These are phyloP conservation scores for Cranoglanis bouderius DNA, from an alignment of 2,113 vertebrate species.

Conservation along the genomic window DNA sequence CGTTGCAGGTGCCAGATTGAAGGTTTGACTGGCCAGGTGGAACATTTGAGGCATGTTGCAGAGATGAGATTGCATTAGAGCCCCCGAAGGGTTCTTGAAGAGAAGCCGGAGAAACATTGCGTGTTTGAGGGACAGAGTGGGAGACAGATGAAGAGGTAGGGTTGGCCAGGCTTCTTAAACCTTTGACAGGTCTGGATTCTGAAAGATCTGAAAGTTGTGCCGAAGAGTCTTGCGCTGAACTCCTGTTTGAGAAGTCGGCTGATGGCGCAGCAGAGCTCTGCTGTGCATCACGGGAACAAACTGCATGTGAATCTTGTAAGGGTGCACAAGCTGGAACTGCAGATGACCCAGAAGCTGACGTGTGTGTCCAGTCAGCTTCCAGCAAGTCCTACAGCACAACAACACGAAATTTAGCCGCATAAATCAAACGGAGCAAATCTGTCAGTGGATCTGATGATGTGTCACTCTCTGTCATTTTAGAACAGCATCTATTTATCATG, in stretches of 20 bases:
- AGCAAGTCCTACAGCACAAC: constrained; percentile 68
- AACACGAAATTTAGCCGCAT: constrained; percentile 29
- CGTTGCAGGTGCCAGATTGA: background rate
- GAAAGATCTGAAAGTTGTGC: background rate
- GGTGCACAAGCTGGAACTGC: constrained; percentile 52
- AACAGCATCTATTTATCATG: background rate
- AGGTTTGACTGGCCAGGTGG: background rate
- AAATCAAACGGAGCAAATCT: background rate
- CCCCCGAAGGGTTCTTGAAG: background rate
- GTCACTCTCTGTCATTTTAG: background rate
- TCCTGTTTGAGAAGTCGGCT: background rate
- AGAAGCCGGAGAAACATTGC: background rate
- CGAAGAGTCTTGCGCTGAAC: background rate
- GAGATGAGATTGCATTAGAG: background rate
- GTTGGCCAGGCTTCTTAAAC: constrained; percentile 7
- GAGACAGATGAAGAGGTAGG: constrained; percentile 14
- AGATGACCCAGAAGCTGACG: constrained; percentile 53
- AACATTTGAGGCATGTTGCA: constrained; percentile 15
- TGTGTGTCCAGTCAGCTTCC: constrained; percentile 67
- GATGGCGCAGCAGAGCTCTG: constrained; percentile 5
- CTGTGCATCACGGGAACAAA: constrained; percentile 43
- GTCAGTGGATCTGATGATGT: background rate
- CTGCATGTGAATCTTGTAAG: constrained; percentile 27
- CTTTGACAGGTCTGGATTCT: background rate
- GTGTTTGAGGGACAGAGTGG: background rate